phyloP scores from a whole-genome alignment of 2,797 vertebrate species.

The Silurus aristotelis region DNA sequence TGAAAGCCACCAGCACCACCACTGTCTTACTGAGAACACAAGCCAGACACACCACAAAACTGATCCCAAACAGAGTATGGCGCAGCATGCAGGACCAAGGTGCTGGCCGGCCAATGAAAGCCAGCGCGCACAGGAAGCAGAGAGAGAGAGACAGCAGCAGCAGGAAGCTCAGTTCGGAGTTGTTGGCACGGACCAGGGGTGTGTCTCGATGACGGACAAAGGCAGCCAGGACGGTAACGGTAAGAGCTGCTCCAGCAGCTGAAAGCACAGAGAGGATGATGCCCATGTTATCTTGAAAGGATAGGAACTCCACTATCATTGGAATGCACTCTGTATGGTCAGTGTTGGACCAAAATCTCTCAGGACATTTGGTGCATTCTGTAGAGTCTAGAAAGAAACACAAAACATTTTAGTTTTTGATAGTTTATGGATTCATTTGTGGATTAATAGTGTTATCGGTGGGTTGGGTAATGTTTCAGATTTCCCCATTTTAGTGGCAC shows the following conservation, averaged over 20 bases:
- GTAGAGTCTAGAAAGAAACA: constrained; percentile 48
- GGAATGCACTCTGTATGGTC: constrained; percentile 53
- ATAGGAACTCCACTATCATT: constrained; percentile 65
- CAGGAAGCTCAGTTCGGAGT: constrained; percentile 63
- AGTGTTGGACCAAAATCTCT: constrained; percentile 59
- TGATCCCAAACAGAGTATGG: constrained; percentile 62
- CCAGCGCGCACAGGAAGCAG: constrained; percentile 57
- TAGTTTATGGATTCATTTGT: not conserved
- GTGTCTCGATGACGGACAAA: constrained; percentile 56
- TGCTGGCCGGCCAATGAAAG: constrained; percentile 56
- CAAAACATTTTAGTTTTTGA: not conserved
- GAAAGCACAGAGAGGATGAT: constrained; percentile 58
- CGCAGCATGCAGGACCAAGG: constrained; percentile 63
- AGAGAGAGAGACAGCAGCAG: constrained; percentile 60
- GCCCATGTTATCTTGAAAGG: constrained; percentile 63
- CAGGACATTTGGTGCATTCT: constrained; percentile 57
- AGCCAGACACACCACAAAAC: constrained; percentile 63
- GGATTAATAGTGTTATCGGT: too few relatives aligned
- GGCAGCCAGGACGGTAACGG: constrained; percentile 51
- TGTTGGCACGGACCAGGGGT: constrained; percentile 59
- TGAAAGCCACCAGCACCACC: constrained; percentile 64
- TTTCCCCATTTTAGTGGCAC: too few relatives aligned
- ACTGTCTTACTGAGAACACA: constrained; percentile 64
- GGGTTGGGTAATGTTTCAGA: too few relatives aligned
- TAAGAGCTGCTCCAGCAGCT: constrained; percentile 55